phyloP scores from a whole-genome alignment of 2,113 vertebrate genomes.

The Candoia aspera region DNA sequence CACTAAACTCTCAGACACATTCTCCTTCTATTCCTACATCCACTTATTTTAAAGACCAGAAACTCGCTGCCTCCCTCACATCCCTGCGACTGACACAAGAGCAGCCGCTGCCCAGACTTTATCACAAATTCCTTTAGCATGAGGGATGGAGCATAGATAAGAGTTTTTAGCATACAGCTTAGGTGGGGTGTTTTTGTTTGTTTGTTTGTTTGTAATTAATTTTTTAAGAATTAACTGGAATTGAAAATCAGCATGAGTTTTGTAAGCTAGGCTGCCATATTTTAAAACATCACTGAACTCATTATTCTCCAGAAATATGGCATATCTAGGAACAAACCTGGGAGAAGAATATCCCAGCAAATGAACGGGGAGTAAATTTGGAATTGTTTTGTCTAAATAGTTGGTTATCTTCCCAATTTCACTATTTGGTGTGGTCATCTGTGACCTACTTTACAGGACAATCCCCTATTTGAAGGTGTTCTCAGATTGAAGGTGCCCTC shows the following conservation, averaged over 20 bases:
- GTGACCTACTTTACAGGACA: not conserved
- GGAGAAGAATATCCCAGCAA: not conserved
- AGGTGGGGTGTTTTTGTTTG: not conserved
- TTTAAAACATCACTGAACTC: not conserved
- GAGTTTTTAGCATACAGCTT: not conserved
- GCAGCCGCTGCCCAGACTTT: not conserved
- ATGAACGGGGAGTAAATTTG: not conserved
- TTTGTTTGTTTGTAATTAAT: not conserved
- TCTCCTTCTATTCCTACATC: not conserved
- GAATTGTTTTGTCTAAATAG: not conserved
- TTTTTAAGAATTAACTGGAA: not conserved
- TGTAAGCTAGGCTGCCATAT: not conserved
- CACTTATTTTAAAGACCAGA: not conserved
- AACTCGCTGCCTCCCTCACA: not conserved
- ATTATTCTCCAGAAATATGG: not conserved
- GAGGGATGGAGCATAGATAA: not conserved
- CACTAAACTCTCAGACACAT: not conserved
- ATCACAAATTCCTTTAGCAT: not conserved
- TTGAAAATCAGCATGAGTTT: not conserved
- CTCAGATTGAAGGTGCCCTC: not conserved
- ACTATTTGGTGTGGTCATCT: not conserved
- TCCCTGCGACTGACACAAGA: not conserved
- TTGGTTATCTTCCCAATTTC: no score
- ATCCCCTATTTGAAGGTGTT: not conserved
- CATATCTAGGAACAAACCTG: not conserved